These are phyloP conservation scores for Peromyscus melanophrys DNA, from an alignment of 2,797 vertebrate species.

Conservation along the genomic window DNA sequence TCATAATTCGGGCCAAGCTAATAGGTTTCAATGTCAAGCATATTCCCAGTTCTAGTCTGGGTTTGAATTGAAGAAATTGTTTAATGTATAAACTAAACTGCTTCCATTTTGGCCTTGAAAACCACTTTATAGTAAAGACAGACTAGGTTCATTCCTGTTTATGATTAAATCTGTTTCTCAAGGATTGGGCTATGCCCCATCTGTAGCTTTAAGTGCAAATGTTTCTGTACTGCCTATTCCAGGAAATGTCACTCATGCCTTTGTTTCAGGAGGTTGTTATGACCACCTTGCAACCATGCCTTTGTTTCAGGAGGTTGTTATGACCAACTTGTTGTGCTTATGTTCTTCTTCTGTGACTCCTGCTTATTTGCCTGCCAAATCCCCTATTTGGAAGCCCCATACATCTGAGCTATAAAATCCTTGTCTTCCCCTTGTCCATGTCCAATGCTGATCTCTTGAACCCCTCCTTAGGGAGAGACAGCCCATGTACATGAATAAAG, in stretches of 20 bases:
- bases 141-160: neutral
- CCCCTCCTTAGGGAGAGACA: neutral
- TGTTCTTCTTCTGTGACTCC: neutral
- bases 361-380: neutral
- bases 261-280: neutral
- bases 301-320: neutral
- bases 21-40: constrained; percentile 29
- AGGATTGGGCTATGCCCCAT: neutral
- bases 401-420: neutral
- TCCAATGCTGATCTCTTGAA: neutral
- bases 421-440: neutral
- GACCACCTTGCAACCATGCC: neutral
- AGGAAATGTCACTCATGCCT: neutral
- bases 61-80: constrained; percentile 21
- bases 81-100: neutral
- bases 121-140: neutral
- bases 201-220: neutral
- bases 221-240: too few relatives aligned
- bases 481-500: neutral
- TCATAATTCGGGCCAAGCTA: neutral
- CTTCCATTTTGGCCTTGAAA: neutral
- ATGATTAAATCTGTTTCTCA: neutral
- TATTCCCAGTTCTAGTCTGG: neutral
- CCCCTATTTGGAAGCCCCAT: neutral
- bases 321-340: neutral